Percentiles rank a stretch among this genome's conserved stretches.
These are phyloP conservation scores for Rhinopithecus roxellana DNA, from an alignment of 2,113 vertebrate species.

Conservation along the genomic window DNA sequence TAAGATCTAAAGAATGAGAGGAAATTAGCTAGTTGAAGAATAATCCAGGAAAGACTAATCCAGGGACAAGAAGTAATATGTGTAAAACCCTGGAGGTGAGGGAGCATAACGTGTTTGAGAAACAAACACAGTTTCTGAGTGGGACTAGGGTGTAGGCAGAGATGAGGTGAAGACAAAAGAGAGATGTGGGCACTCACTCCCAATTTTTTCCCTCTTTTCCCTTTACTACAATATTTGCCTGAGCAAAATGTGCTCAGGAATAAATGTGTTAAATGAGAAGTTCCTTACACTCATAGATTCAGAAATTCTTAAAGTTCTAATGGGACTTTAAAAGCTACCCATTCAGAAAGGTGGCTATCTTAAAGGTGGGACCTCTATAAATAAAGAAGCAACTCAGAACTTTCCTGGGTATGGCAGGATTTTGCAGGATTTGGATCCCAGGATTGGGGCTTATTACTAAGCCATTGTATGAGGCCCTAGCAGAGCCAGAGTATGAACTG, in stretches of 20 bases:
- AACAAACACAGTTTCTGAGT: neutral
- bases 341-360: no score
- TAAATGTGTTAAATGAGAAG: neutral
- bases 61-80: neutral
- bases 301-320: neutral
- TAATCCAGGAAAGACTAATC: neutral
- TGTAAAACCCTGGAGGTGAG: neutral
- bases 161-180: neutral
- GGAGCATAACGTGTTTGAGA: neutral
- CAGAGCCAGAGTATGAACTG: no score
- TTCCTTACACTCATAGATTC: neutral
- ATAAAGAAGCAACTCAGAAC: no score
- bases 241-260: neutral
- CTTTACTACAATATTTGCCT: neutral
- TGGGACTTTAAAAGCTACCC: neutral
- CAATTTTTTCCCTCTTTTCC: neutral
- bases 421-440: no score
- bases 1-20: neutral
- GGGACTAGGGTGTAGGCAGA: neutral
- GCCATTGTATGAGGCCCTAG: no score
- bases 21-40: neutral
- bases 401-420: no score
- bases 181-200: neutral
- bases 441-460: no score
- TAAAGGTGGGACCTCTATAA: no score